These are phyloP conservation scores for Tetrapedia diversipes DNA, from an alignment of 2,888 invertebrate genomes.

Conservation along the genomic window DNA sequence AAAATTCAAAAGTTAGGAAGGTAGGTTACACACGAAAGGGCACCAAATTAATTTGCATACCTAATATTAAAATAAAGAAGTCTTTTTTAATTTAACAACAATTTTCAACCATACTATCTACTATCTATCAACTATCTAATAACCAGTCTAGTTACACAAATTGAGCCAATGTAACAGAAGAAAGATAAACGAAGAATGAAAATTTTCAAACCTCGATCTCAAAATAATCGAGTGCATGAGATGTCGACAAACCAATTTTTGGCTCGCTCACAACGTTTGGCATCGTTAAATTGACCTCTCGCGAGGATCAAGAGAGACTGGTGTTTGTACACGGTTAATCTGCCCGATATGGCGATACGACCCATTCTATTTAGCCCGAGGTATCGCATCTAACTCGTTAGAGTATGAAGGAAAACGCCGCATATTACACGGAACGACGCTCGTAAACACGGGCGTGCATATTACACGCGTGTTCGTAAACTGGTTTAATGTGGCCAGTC, in stretches of 20 bases:
- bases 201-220: too few relatives aligned
- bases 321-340: slow-evolving; percentile 29
- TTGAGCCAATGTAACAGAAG: background rate
- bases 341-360: slow-evolving; percentile 25
- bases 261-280: background rate
- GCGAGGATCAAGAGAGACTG: background rate
- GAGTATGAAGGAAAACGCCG: slow-evolving; percentile 13
- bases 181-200: too few relatives aligned
- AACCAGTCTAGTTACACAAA: background rate
- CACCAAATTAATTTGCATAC: too few relatives aligned
- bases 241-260: background rate
- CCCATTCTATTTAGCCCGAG: background rate
- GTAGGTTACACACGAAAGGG: too few relatives aligned
- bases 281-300: slow-evolving; percentile 31
- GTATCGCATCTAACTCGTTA: slow-evolving; percentile 32
- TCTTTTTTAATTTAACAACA: too few relatives aligned
- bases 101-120: too few relatives aligned
- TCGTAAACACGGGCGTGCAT: slow-evolving; percentile 35
- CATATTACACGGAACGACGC: slow-evolving; percentile 11
- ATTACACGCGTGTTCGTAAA: slow-evolving; percentile 35
- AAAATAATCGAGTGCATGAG: slow-evolving; percentile 4
- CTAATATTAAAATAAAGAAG: too few relatives aligned
- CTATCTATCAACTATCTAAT: too few relatives aligned
- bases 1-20: too few relatives aligned
- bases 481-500: slow-evolving; percentile 19